These are phyloP conservation scores for Todiramphus chloris DNA, from an alignment of 2,113 vertebrate species.

Conservation along the genomic window DNA sequence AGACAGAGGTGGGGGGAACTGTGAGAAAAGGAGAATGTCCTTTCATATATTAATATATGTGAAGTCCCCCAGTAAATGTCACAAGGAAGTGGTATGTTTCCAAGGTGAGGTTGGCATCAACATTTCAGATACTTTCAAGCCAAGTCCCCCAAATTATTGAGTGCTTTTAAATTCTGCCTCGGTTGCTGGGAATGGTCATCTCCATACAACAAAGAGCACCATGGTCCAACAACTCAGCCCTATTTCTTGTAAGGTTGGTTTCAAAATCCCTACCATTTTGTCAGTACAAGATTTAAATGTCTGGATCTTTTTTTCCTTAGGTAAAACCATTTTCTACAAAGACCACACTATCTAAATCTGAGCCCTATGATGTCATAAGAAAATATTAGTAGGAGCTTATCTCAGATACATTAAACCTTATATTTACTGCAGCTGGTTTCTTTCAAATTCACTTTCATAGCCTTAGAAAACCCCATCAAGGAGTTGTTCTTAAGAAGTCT, in stretches of 20 bases:
- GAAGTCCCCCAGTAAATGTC: background rate
- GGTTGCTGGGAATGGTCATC: background rate
- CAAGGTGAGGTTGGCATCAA: background rate
- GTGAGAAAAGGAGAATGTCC: background rate
- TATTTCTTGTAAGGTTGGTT: background rate
- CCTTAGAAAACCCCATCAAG: background rate
- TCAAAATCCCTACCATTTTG: background rate
- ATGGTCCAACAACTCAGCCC: background rate
- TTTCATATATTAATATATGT: background rate
- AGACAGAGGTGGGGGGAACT: background rate
- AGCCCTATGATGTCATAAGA: background rate
- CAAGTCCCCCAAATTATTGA: background rate
- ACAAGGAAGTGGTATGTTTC: background rate
- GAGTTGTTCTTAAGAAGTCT: background rate
- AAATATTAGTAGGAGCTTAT: slow-evolving; percentile 9
- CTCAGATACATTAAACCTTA: background rate
- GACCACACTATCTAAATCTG: background rate
- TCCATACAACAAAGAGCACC: background rate
- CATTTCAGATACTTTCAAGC: background rate
- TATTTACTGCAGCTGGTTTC: background rate
- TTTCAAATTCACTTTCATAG: background rate
- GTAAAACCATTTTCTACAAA: slow-evolving; percentile 1
- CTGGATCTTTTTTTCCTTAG: background rate
- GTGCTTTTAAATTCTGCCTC: background rate
- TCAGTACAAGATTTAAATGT: background rate